Base-by-base conservation (phyloP, 2,113 vertebrate species). In the Dromas ardeola region DNA sequence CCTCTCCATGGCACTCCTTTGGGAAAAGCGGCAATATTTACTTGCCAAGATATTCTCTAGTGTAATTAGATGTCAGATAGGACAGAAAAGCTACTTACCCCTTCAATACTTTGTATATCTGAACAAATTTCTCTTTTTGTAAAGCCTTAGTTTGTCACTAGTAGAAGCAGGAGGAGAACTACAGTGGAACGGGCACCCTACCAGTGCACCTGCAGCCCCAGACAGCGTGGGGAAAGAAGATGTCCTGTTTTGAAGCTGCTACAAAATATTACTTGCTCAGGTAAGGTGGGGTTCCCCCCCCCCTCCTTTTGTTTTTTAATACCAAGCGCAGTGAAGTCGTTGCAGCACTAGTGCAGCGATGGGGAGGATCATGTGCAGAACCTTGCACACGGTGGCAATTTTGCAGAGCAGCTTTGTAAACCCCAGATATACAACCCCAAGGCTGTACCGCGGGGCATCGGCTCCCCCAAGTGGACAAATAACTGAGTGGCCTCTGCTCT, bases 401-500 rank as follows among this genome's bases (percentile, higher is more conserved):
- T 3, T 11, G 13, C 30, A 30, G 63, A 38, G 58, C 52, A 2
- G 6, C 59, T n/a, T n/a, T 49, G 30, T 21, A 18, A 73, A 25
- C 14, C n/a, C 50, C 1, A 4, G 26, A 15, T 2, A 4, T 0
- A 5, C 50, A 15, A 23, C 1, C 34, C 50, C 26, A 9, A 2
- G 5, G 58, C 47, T 71, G 42, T 4, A 2, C 16, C 4, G 11
- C 40, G 30, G 45, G 77, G 56, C 63, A 62, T 16, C 90, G 42
- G 85, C 92, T 86, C 94, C 85, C 88, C 15, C 80, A 29, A 4
- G 70, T 15, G 88, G 88, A 23, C 58, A 52, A 27, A 5, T 0
- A 4, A 2, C 72, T 2, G 73, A n/a, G 40, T 1, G 13, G 58
- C 32, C 63, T 49, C 50, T 52, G 82, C 71, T 18, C 25, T 16